phyloP scores from a whole-genome alignment of 2,888 invertebrate species.

The Synanthedon vespiformis region DNA sequence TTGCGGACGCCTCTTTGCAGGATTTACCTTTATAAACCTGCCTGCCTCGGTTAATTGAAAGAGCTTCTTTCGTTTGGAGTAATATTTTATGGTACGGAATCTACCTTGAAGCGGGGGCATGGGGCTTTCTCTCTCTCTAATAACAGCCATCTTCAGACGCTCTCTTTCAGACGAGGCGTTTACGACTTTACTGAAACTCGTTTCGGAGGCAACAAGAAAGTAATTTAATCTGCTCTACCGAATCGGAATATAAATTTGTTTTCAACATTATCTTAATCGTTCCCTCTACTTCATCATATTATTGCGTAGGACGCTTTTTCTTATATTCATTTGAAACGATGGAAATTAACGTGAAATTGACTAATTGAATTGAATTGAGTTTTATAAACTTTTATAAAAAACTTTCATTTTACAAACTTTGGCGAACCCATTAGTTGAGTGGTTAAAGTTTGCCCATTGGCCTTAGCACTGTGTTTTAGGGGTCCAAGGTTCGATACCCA shows the following conservation, averaged over 20 bases:
- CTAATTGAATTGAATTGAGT: no score
- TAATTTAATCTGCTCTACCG: conserved; percentile 53
- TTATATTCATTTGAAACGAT: no score
- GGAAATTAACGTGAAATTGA: no score
- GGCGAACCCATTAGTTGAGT: no score
- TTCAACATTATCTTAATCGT: conserved; percentile 53
- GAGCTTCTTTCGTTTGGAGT: conserved; percentile 62
- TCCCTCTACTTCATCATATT: conserved; percentile 44
- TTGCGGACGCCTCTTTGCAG: conserved; percentile 41
- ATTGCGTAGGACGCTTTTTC: conserved; percentile 29
- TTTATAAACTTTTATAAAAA: no score
- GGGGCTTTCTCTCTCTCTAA: conserved; percentile 38
- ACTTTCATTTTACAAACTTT: no score
- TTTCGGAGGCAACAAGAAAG: conserved; percentile 52
- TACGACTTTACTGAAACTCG: conserved; percentile 29
- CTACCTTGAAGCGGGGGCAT: conserved; percentile 21
- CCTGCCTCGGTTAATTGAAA: conserved; percentile 63
- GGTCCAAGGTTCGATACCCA: no score
- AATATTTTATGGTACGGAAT: conserved; percentile 55
- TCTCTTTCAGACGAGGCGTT: conserved; percentile 32
- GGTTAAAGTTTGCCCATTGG: no score
- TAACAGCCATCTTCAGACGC: conserved; percentile 34
- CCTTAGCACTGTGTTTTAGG: no score
- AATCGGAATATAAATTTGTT: conserved; percentile 59
- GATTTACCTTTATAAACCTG: conserved; percentile 58